phyloP scores from a whole-genome alignment of 2,113 vertebrate genomes.

The Dipodomys merriami region DNA sequence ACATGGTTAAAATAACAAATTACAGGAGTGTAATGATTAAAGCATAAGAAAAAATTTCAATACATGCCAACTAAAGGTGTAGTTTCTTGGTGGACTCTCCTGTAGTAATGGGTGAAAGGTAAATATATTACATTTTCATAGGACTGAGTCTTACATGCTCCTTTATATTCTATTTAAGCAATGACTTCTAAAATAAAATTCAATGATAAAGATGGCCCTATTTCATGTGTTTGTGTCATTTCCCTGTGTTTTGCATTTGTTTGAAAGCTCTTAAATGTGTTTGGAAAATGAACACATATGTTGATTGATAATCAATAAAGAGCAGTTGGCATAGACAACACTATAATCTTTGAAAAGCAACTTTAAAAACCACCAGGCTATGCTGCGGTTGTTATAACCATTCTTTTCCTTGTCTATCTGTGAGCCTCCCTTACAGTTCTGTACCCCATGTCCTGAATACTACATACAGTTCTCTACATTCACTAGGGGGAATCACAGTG shows the following conservation, averaged over 20 bases:
- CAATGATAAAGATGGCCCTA: background rate
- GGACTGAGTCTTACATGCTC: background rate
- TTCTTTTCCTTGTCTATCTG: slow-evolving; percentile 3
- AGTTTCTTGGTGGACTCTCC: background rate
- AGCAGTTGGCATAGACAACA: slow-evolving; percentile 47
- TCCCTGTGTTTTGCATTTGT: slow-evolving; percentile 50
- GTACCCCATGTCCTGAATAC: background rate
- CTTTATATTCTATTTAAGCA: background rate
- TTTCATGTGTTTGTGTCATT: slow-evolving; percentile 6
- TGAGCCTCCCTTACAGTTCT: background rate
- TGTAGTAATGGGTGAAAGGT: background rate
- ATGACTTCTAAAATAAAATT: background rate
- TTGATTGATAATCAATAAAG: slow-evolving; percentile 61
- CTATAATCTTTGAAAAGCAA: slow-evolving; percentile 25
- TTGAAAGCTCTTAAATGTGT: slow-evolving; percentile 65
- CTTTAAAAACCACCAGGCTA: slow-evolving; percentile 15
- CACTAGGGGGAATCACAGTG: background rate
- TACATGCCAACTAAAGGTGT: background rate
- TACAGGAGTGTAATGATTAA: background rate
- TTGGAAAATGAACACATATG: slow-evolving; percentile 51
- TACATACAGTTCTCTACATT: background rate
- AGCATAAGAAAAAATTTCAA: background rate
- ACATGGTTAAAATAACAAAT: background rate
- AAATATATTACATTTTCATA: background rate
- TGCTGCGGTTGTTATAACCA: background rate